phyloP scores from a whole-genome alignment of 2,888 invertebrate genomes.

The Tetanocera ferruginea region DNA sequence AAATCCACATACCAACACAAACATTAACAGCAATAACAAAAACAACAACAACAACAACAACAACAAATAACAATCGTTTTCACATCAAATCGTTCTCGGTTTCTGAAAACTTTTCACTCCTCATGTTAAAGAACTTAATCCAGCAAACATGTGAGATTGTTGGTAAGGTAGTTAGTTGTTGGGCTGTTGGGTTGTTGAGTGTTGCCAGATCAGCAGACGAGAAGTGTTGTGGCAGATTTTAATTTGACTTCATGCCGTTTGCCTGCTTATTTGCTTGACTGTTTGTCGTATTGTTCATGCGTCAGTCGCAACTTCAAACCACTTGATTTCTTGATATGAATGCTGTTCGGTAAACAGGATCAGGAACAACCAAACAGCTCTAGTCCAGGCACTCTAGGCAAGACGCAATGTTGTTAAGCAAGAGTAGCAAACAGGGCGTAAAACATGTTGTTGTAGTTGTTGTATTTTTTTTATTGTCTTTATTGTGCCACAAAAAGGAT shows the following conservation, averaged over 20 bases:
- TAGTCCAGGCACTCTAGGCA: neutral
- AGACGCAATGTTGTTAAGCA: neutral
- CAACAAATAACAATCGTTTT: slow-evolving; percentile 20
- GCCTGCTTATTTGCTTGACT: slow-evolving; percentile 15
- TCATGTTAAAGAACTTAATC: slow-evolving; percentile 17
- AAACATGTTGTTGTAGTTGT: slow-evolving; percentile 5
- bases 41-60: slow-evolving; percentile 11
- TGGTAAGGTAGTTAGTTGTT: neutral
- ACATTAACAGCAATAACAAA: neutral
- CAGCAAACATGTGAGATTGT: neutral
- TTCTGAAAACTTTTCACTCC: slow-evolving; percentile 13
- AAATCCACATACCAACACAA: slow-evolving; percentile 24
- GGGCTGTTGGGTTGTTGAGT: neutral
- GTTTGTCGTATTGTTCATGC: neutral
- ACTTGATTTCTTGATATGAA: neutral
- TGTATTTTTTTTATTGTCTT: neutral
- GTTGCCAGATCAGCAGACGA: neutral
- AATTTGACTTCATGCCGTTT: slow-evolving; percentile 42
- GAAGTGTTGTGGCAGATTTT: slow-evolving; percentile 40
- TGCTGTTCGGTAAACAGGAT: neutral
- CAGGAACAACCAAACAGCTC: too few species aligned
- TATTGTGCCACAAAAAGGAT: neutral
- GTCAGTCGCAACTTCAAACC: neutral
- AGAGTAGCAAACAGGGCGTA: neutral
- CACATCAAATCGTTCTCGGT: slow-evolving; percentile 25